Base-by-base conservation (phyloP, 1,140 invertebrate genomes). In the Eumaeus atala region DNA sequence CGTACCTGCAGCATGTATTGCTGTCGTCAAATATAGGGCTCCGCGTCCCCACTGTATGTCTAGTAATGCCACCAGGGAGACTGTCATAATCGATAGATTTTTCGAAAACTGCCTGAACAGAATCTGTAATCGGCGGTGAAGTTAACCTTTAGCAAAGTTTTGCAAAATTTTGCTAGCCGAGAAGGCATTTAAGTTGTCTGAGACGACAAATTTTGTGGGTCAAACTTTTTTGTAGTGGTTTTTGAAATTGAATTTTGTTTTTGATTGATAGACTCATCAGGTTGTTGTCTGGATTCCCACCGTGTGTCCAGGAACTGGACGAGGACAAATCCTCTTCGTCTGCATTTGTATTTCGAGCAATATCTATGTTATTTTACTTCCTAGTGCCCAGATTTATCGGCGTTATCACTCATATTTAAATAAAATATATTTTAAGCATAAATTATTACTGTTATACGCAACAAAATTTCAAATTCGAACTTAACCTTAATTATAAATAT, bases 101-200 rank as follows among this genome's bases (percentile, higher is more conserved):
- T 55, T 57, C 68, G 54, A n/a, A 66, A 72, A 56, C 5, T 57
- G 35, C 38, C 51, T 37, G 6, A 61, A 36, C 37, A 61, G 59
- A 2, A 58, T 62, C 50, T 70, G 70, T 3, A 70, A 28, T 0
- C 51, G 35, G 0, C 64, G 60, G 51, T 69, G 64, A 9, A 74
- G 56, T 35, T 63, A 67, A 89, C 90, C 49, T 87, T 87, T 88
- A 60, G 87, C 88, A 59, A n/a, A n/a, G n/a, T n/a, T n/a, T n/a
- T 75, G 88, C 87, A 59, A 85, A 87, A 3, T 89, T 85, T 9
- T 69, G 18, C 11, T 58, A 50, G 1, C 58, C 58, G 5, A 67
- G 48, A 0, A 60, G 10, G 10, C 50, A 17, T 36, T 51, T 34
- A 35, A 37, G 14, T 8, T 51, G 36, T 17, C 36, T 14, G 9